Evolutionary conservation across 1,140 invertebrate genomes (phyloP).

Genomic region (Lordiphosa mommai): DNA sequence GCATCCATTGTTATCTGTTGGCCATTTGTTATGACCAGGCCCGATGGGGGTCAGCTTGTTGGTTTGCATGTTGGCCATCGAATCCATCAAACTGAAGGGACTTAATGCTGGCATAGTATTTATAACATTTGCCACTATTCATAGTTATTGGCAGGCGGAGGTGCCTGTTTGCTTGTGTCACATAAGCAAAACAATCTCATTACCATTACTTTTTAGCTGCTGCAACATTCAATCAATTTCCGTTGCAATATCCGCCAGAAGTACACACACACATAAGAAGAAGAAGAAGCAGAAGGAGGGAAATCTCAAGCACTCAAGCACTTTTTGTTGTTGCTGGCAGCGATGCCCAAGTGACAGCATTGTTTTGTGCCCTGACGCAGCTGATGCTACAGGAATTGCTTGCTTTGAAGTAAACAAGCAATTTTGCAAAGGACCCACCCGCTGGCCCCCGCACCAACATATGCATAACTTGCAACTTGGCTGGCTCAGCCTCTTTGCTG

Average conservation of each 20-base stretch:
- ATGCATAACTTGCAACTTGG: slow-evolving; percentile 43
- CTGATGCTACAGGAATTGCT: slow-evolving; percentile 71
- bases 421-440: slow-evolving; percentile 48
- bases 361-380: slow-evolving; percentile 65
- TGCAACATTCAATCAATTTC: slow-evolving; percentile 75
- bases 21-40: too few relatives aligned
- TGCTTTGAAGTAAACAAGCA: slow-evolving; percentile 76
- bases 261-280: slow-evolving; percentile 8
- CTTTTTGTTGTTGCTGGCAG: slow-evolving; percentile 35
- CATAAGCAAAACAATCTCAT: slow-evolving; percentile 59
- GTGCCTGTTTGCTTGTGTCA: too few relatives aligned
- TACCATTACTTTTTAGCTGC: slow-evolving; percentile 65
- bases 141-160: too few relatives aligned
- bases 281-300: slow-evolving; percentile 11
- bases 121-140: too few relatives aligned
- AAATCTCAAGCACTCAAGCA: slow-evolving; percentile 52
- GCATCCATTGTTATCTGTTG: too few relatives aligned
- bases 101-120: too few relatives aligned
- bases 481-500: slow-evolving; percentile 55
- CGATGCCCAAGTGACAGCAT: slow-evolving; percentile 62
- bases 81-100: too few relatives aligned
- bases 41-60: too few relatives aligned
- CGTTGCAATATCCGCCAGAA: slow-evolving; percentile 59
- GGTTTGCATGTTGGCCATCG: too few relatives aligned
- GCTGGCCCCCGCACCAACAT: slow-evolving; percentile 19